Percentiles rank a stretch among this genome's conserved stretches.
Evolutionary conservation across 2,888 invertebrate species (phyloP).

Genomic region (Thereva nobilitata): DNA sequence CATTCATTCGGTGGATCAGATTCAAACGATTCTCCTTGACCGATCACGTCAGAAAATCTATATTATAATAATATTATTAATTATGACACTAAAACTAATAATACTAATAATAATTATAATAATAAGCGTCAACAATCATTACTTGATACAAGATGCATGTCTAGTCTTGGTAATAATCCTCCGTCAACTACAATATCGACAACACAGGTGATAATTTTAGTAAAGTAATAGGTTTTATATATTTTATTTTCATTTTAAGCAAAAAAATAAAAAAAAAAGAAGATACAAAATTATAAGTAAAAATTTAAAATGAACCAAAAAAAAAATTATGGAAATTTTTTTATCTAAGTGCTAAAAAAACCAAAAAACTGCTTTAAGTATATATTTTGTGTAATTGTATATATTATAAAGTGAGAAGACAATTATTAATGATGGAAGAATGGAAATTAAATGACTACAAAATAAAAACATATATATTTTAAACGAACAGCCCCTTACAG

Average conservation of each 20-base stretch:
- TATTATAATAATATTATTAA: background rate
- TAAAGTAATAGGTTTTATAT: conserved; percentile 30
- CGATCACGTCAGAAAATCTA: conserved; percentile 47
- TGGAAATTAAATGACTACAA: too few relatives aligned
- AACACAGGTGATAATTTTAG: conserved; percentile 43
- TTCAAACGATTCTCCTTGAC: conserved; percentile 60
- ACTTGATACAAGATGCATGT: background rate
- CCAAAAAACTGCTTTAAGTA: too few relatives aligned
- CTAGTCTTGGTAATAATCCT: conserved; percentile 5
- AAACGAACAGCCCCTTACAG: too few relatives aligned
- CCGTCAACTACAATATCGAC: conserved; percentile 31
- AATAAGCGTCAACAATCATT: conserved; percentile 34
- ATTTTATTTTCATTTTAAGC: conserved; percentile 17
- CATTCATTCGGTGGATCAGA: conserved; percentile 77
- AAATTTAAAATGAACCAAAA: too few relatives aligned
- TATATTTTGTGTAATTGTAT: too few relatives aligned
- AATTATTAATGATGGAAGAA: too few relatives aligned
- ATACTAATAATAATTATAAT: background rate
- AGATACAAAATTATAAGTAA: too few relatives aligned
- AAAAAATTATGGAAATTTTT: too few relatives aligned
- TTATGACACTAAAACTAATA: conserved; percentile 2
- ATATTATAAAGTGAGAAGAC: too few relatives aligned
- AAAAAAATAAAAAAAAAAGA: background rate
- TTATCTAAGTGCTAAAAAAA: too few relatives aligned
- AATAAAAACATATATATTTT: too few relatives aligned